Conservation (phyloP, 2,888 invertebrate genomes). For the Campoplex capitator region DNA sequence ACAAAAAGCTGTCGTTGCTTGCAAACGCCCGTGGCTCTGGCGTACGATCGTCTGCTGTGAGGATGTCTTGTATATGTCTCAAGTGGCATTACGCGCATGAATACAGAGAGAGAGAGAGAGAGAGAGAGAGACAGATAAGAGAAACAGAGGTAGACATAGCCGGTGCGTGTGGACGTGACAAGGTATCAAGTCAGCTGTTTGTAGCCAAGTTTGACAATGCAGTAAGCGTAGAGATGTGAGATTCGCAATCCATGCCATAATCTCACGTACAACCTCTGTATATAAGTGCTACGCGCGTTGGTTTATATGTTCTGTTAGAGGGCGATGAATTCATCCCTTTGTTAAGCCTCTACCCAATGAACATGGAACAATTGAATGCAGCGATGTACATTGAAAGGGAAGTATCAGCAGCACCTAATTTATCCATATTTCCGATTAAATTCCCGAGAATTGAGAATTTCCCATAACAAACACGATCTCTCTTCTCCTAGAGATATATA, state of each 20-base stretch:
- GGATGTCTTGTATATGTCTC: conserved; percentile 18
- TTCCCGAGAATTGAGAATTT: background rate
- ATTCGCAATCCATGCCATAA: background rate
- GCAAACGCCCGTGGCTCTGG: background rate
- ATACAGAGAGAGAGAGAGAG: background rate
- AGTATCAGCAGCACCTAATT: conserved; percentile 10
- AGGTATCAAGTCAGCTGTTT: conserved; percentile 44
- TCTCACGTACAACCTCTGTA: background rate
- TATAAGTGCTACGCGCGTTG: background rate
- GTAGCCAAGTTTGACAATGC: conserved; percentile 30
- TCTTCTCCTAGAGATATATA: background rate
- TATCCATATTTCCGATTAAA: conserved; percentile 13
- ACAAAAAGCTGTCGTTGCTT: conserved; percentile 8
- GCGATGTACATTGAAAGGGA: background rate
- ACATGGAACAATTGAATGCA: conserved; percentile 18
- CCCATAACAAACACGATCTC: background rate
- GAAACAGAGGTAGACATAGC: background rate
- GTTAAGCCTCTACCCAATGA: conserved; percentile 29
- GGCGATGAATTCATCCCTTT: conserved; percentile 1
- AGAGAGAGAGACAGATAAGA: background rate
- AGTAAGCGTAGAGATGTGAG: conserved; percentile 13
- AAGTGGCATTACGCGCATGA: conserved; percentile 19
- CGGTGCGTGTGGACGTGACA: conserved; percentile 33
- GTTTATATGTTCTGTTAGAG: background rate
- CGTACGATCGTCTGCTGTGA: background rate